Evolutionary conservation across 2,113 vertebrate species (phyloP).

Genomic region (Andinoacara biseriatus): DNA sequence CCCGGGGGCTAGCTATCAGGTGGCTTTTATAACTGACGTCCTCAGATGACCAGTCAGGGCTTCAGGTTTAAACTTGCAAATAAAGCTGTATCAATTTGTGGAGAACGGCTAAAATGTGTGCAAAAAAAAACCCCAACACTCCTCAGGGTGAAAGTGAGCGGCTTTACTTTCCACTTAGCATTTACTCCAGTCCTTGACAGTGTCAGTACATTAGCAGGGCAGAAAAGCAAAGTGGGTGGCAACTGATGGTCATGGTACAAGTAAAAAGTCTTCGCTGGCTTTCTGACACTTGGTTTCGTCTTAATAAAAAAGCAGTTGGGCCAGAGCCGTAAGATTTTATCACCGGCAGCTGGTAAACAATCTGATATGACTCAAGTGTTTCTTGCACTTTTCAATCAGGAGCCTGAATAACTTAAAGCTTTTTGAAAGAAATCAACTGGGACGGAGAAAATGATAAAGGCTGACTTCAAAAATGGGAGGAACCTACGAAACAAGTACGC

Average conservation of each 20-base stretch:
- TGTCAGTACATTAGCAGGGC: slow-evolving; percentile 47
- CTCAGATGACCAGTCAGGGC: slow-evolving; percentile 45
- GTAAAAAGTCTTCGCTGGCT: slow-evolving; percentile 36
- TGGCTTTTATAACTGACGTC: slow-evolving; percentile 58
- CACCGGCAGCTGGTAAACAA: slow-evolving; percentile 26
- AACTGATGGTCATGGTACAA: slow-evolving; percentile 47
- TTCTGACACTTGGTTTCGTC: slow-evolving; percentile 36
- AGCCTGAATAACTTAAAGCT: slow-evolving; percentile 15
- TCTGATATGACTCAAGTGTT: slow-evolving; percentile 3
- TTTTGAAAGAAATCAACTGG: slow-evolving; percentile 20
- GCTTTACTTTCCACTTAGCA: background rate
- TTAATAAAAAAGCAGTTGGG: slow-evolving; percentile 23
- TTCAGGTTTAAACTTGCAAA: slow-evolving; percentile 24
- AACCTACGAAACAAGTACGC: background rate
- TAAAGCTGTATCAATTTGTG: slow-evolving; percentile 1
- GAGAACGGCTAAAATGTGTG: background rate
- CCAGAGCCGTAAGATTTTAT: slow-evolving; percentile 24
- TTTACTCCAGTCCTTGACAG: slow-evolving; percentile 13
- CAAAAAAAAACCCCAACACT: slow-evolving; percentile 16
- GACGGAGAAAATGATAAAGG: slow-evolving; percentile 7
- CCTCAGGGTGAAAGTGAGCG: background rate
- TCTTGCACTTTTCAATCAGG: slow-evolving; percentile 13
- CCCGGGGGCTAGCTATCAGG: slow-evolving; percentile 60
- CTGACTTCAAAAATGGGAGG: background rate
- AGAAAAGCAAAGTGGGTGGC: slow-evolving; percentile 50